Base-by-base conservation (phyloP, 2,888 invertebrate species). In the Nephrotoma flavescens region DNA sequence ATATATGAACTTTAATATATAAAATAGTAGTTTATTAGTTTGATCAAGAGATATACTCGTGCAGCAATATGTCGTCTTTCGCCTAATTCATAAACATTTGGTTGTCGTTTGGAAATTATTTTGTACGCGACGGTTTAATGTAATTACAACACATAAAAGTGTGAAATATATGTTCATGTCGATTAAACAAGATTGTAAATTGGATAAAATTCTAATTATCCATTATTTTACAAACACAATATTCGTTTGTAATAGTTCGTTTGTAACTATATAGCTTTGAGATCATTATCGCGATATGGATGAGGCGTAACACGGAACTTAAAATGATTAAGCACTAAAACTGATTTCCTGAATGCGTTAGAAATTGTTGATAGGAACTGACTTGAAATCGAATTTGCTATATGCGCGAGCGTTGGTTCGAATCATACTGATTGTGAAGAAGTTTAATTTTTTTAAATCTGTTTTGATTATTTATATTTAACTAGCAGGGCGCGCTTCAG, bases 311-410 rank as follows among this genome's bases (percentile, higher is more conserved):
- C n/a, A 19, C n/a, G 15, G 31, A 71, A 71, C 31, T 71, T 71
- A 6, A 2, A 5, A 71, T 6, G 31, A 31, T 52, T 6, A 52
- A 19, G 57, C 7, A 15, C 15, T 15, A 6, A 52, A 52, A 52
- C 15, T 44, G 2, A 44, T 44, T 31, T 44, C 44, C 44, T 44
- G 31, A 44, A 44, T 44, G 44, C 1, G 4, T 6, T 44, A 31
- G 31, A 2, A 31, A 31, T 5, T 44, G 44, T 44, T 9, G 11
- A 44, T 44, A 44, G 47, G 52, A 47, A 47, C 86, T 86, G 86
- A 86, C 86, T 86, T 19, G 47, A 86, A 86, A 86, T 86, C 86
- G 47, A 45, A 86, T 86, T 86, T 31, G 47, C 86, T 85, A 42
- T 85, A 42, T 83, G 85, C 19, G 19, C 19, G 44, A 85, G 85